Percentiles rank a stretch among this genome's conserved stretches.
Evolutionary conservation across 2,113 vertebrate genomes (phyloP).

Genomic region (Mellivora capensis): DNA sequence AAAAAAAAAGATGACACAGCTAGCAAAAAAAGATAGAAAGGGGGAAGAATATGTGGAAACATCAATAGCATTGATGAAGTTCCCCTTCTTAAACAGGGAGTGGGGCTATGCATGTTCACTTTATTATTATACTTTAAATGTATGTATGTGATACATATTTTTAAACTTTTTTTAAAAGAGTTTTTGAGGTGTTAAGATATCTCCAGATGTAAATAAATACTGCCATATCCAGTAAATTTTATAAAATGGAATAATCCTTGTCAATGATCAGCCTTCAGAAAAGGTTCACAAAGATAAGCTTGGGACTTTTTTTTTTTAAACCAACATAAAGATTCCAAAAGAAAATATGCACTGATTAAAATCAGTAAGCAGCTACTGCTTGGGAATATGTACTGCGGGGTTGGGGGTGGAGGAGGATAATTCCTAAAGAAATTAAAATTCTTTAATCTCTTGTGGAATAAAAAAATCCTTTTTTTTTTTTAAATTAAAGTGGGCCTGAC

Average conservation of each 20-base stretch:
- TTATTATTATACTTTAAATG: neutral
- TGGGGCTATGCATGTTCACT: neutral
- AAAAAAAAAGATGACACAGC: neutral
- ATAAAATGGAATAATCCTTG: neutral
- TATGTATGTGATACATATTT: neutral
- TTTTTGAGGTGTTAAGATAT: neutral
- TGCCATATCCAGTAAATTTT: neutral
- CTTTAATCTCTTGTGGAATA: constrained; percentile 18
- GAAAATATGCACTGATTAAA: neutral
- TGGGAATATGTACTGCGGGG: neutral
- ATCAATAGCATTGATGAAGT: neutral
- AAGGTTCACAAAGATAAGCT: neutral
- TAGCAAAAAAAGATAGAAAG: neutral
- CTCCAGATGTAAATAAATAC: neutral
- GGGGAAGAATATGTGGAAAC: neutral
- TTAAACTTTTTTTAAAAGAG: neutral
- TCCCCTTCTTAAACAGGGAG: neutral
- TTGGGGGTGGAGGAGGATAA: neutral
- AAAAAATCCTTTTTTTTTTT: neutral
- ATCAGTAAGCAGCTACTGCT: neutral
- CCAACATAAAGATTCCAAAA: neutral
- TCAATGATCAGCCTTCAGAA: neutral
- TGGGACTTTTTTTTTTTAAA: neutral
- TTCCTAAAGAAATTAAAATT: constrained; percentile 22
- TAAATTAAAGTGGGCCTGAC: constrained; percentile 5